phyloP scores from a whole-genome alignment of 2,113 vertebrate genomes.

The Sinocyclocheilus maitianheensis region DNA sequence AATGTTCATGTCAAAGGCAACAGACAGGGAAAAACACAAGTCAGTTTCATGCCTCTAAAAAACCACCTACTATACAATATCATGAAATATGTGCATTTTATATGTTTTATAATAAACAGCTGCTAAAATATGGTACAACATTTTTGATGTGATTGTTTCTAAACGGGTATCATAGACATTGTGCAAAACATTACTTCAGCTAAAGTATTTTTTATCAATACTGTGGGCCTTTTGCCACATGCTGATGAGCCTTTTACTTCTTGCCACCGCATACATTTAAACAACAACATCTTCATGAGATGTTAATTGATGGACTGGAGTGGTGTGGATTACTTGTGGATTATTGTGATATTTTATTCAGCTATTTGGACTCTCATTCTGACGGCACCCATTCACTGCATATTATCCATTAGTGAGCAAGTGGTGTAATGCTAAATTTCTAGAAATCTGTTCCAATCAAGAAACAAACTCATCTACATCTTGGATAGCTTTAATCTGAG shows the following conservation, averaged over 20 bases:
- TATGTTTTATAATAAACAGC: not conserved
- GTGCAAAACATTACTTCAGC: not conserved
- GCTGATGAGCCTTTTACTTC: not conserved
- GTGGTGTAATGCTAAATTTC: too few species aligned
- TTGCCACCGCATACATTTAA: not conserved
- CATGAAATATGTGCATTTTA: not conserved
- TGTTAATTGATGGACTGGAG: not conserved
- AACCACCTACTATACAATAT: not conserved
- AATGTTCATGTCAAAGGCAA: not conserved
- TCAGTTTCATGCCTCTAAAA: not conserved
- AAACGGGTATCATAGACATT: not conserved
- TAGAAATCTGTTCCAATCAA: too few species aligned
- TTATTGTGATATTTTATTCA: not conserved
- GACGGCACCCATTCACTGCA: not conserved
- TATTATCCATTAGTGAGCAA: not conserved
- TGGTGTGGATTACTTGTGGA: not conserved
- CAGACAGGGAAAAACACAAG: not conserved
- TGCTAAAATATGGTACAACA: not conserved
- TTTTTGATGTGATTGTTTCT: not conserved
- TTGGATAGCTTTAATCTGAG: too few species aligned
- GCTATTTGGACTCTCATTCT: not conserved
- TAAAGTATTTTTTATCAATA: not conserved
- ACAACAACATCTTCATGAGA: not conserved
- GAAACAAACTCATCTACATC: too few species aligned
- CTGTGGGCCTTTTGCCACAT: not conserved